Conservation (phyloP, 2,888 invertebrate species). For the Leptodirus hochenwartii region DNA sequence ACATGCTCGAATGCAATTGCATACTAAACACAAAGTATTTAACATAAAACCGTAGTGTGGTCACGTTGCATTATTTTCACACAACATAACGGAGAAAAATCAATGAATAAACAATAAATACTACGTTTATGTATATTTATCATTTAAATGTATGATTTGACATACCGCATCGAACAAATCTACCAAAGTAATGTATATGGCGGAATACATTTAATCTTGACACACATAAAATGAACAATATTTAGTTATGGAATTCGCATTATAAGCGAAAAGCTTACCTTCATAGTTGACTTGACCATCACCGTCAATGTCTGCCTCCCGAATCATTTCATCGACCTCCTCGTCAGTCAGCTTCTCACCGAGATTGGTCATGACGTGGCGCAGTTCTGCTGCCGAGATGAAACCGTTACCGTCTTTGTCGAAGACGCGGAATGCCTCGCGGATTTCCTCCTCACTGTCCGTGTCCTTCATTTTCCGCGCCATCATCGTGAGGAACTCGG, state of each 20-base stretch:
- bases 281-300: slow-evolving; percentile 98
- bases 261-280: slow-evolving; percentile 38
- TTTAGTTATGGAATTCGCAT: too few species aligned
- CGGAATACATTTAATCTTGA: too few species aligned
- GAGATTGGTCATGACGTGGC: slow-evolving; percentile 99
- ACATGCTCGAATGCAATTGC: too few species aligned
- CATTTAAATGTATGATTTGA: too few species aligned
- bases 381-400: slow-evolving; percentile 93
- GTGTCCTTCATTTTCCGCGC: slow-evolving; percentile 99
- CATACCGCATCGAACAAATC: too few species aligned
- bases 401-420: slow-evolving; percentile 99
- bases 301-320: slow-evolving; percentile 97
- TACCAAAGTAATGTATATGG: too few species aligned
- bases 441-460: slow-evolving; percentile 97
- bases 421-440: slow-evolving; percentile 97
- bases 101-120: too few species aligned
- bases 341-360: slow-evolving; percentile 98
- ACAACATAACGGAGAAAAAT: too few species aligned
- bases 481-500: slow-evolving; percentile 99
- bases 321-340: slow-evolving; percentile 98
- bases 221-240: slow-evolving; percentile 20
- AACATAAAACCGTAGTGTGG: too few species aligned
- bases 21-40: too few species aligned
- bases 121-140: too few species aligned
- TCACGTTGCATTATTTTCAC: too few species aligned